phyloP scores from a whole-genome alignment of 2,113 vertebrate genomes.

The Petromus typicus region DNA sequence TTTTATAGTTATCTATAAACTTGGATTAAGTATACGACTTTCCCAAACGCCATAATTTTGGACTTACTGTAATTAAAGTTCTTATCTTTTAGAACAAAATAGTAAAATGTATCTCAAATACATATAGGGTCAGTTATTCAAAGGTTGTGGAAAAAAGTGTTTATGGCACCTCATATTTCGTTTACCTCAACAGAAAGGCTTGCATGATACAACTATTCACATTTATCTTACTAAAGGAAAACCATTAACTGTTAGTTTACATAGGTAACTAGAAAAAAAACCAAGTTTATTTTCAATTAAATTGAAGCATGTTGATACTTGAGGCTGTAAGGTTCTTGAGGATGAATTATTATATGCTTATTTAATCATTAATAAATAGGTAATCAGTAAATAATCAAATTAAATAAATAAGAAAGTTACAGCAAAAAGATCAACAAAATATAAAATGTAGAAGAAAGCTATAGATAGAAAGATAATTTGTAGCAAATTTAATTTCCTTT shows the following conservation, averaged over 20 bases:
- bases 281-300: constrained; percentile 51
- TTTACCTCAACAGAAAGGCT: not conserved
- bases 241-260: not conserved
- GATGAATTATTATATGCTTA: not conserved
- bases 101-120: constrained; percentile 57
- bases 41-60: constrained; percentile 73
- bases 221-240: not conserved
- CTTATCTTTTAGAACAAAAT: constrained; percentile 60
- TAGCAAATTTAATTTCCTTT: not conserved
- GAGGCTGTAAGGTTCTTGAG: not conserved
- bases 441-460: not conserved
- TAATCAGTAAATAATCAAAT: not conserved
- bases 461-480: not conserved
- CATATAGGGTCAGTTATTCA: constrained; percentile 6
- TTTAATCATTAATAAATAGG: not conserved
- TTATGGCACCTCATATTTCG: not conserved
- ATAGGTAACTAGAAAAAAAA: not conserved
- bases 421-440: not conserved
- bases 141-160: not conserved
- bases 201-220: not conserved
- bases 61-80: constrained; percentile 74
- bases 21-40: constrained; percentile 67
- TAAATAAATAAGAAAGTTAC: not conserved
- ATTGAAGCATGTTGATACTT: constrained; percentile 14
- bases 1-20: constrained; percentile 78